These are phyloP conservation scores for Oopsacas minuta DNA, from an alignment of 37 sponge, comb jelly and placozoan genomes.

Conservation along the genomic window DNA sequence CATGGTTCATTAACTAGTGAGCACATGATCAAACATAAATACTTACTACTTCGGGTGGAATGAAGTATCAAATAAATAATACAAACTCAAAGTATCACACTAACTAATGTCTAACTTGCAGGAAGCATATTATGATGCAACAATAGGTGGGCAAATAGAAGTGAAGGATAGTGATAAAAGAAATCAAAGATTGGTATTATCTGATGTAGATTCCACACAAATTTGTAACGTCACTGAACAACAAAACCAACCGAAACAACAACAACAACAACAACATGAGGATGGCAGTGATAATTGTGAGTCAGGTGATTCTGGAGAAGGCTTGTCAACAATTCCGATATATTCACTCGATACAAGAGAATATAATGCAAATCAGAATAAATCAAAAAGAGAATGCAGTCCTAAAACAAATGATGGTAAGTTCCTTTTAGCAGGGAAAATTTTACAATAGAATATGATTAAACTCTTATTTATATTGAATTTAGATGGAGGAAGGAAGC, in stretches of 20 bases:
- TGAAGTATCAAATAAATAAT: not conserved
- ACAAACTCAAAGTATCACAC: not conserved
- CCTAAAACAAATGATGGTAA: not conserved
- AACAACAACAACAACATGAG: not conserved
- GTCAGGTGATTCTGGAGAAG: not conserved
- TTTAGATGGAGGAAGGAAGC: slow-evolving; percentile 10
- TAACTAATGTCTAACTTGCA: not conserved
- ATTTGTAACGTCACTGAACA: too few relatives aligned
- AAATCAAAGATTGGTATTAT: not conserved
- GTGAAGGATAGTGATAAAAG: not conserved
- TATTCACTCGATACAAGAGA: not conserved
- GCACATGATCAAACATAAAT: too few relatives aligned
- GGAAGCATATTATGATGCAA: not conserved
- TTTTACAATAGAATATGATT: not conserved
- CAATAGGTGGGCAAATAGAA: not conserved
- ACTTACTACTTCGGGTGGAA: too few relatives aligned
- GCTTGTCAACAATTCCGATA: not conserved
- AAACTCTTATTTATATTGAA: not conserved
- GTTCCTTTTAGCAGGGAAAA: too few relatives aligned
- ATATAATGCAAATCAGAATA: not conserved
- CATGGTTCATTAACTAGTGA: not conserved
- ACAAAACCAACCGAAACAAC: too few relatives aligned
- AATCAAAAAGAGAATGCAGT: not conserved
- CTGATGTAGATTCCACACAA: not conserved
- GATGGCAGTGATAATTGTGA: not conserved